Base-by-base conservation (phyloP, 2,113 vertebrate genomes). In the Paedocypris sp. region DNA sequence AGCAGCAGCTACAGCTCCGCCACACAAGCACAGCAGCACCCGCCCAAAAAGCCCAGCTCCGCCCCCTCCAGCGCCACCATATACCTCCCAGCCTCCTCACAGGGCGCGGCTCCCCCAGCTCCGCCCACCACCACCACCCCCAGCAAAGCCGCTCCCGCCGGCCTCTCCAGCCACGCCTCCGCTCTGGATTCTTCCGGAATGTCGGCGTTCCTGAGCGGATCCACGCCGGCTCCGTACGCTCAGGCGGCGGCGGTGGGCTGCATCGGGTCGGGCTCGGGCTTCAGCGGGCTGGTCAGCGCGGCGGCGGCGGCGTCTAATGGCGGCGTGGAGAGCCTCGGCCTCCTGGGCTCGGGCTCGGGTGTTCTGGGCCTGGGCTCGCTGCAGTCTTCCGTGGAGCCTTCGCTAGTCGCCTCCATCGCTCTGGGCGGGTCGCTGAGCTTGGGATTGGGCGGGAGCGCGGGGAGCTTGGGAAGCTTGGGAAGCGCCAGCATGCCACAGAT, bases 181-280 rank as follows among this genome's bases (percentile, higher is more conserved):
- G 64, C 76, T 26, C 73, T 83, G 3, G 76, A 79, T n/a, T 58
- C 83, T 25, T 74, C 84, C 28, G 82, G 80, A 77, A 83, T 84
- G 81, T 72, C 72, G 73, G 76, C 79, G 5, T 81, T 82, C 63
- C 71, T 83, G 23, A 75, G 77, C 7, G 64, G 64, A 69, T 83
- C 85, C 68, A 87, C 86, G 22, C 81, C 86, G 0, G 82, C 90
- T 0, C 89, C 89, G 1, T 92, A 92, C 0, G 85, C 90, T 20
- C 89, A 90, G 78, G 89, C 89, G 0, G 90, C 88, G 2, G 85
- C 88, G 3, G 50, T 70, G 0, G 78, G 76, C 5, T 49, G 75
- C 0, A 28, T 70, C n/a, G n/a, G n/a, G n/a, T n/a, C n/a, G n/a
- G n/a, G n/a, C n/a, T n/a, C n/a, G n/a, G n/a, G n/a, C n/a, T n/a